Evolutionary conservation across 2,888 invertebrate species (phyloP).

Genomic region (Polyommatus iphigenia): DNA sequence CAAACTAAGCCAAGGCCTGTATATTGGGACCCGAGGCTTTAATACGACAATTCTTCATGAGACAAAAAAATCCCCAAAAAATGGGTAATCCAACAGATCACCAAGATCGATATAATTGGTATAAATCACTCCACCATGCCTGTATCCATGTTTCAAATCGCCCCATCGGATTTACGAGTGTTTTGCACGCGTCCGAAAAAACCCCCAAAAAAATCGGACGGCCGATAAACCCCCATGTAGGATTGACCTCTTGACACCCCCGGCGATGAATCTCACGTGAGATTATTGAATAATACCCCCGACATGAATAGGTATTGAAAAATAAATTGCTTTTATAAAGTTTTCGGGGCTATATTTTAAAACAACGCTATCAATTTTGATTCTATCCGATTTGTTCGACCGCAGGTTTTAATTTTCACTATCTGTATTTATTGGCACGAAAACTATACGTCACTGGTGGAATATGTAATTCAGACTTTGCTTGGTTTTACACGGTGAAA

Average conservation of each 20-base stretch:
- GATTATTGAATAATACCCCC: constrained; percentile 24
- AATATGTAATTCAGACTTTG: not conserved
- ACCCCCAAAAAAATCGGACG: constrained; percentile 6
- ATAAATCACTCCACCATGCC: not conserved
- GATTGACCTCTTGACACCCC: constrained; percentile 16
- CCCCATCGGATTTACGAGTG: not conserved
- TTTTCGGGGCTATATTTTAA: constrained; percentile 18
- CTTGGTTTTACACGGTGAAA: not conserved
- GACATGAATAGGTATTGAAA: constrained; percentile 28
- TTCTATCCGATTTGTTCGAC: constrained; percentile 20
- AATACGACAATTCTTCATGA: no score
- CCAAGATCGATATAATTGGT: not conserved
- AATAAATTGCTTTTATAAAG: constrained; percentile 30
- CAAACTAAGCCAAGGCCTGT: no score
- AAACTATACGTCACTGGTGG: constrained; percentile 1
- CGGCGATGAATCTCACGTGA: constrained; percentile 23
- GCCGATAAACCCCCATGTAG: constrained; percentile 17
- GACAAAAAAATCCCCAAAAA: no score
- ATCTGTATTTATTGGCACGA: constrained; percentile 6
- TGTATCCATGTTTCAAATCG: constrained; percentile 11
- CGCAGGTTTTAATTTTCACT: constrained; percentile 22
- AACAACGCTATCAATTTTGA: constrained; percentile 19
- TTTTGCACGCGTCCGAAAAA: constrained; percentile 17
- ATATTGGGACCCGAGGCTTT: no score
- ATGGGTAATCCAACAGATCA: not conserved